Conservation (phyloP, 2,113 vertebrate genomes). For the Onychorhynchus coronatus region DNA sequence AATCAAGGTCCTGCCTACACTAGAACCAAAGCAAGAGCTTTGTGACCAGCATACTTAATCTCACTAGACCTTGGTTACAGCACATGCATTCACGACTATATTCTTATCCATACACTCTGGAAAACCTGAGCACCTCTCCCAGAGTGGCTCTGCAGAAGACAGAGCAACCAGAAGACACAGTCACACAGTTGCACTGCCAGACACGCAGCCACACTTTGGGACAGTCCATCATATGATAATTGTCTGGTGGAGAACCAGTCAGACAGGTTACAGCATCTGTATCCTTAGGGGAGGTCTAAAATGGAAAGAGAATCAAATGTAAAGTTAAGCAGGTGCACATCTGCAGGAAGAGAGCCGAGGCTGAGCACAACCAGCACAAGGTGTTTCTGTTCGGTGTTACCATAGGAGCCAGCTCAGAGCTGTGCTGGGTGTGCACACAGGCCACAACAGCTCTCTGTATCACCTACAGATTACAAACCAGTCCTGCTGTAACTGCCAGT, state of each 20-base stretch:
- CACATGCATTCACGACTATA: background rate
- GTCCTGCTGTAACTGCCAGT: background rate
- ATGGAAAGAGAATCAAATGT: background rate
- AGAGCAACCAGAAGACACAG: background rate
- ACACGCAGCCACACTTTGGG: too few species aligned
- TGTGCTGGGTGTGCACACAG: background rate
- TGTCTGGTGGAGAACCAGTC: background rate
- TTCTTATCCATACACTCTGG: background rate
- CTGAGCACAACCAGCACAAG: background rate
- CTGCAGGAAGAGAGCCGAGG: background rate
- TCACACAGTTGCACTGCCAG: background rate
- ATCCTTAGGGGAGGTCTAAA: background rate
- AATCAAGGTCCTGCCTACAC: background rate
- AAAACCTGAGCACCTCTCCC: background rate
- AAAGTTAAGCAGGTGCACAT: background rate
- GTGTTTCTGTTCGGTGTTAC: background rate
- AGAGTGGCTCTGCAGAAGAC: background rate
- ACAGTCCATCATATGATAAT: background rate
- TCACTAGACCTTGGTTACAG: background rate
- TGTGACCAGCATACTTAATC: background rate
- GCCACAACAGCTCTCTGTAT: rapidly evolving
- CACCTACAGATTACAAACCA: background rate
- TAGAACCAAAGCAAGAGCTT: background rate
- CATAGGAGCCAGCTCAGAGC: background rate
- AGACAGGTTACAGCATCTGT: background rate